These are phyloP conservation scores for Pagrus major DNA, from an alignment of 2,113 vertebrate species.

Conservation along the genomic window DNA sequence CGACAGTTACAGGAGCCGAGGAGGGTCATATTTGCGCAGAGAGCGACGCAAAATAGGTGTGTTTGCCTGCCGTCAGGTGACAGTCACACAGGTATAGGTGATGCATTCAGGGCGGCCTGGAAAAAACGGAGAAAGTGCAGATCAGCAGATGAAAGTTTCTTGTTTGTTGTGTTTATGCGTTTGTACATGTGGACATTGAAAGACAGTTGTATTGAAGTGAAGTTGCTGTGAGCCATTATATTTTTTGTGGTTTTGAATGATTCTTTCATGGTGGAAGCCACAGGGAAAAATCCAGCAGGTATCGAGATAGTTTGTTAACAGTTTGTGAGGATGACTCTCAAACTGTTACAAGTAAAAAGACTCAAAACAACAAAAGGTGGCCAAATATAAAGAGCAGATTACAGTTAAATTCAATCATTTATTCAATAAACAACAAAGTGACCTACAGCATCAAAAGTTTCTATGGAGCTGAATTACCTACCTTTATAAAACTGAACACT, in stretches of 20 bases:
- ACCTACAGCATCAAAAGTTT: not conserved
- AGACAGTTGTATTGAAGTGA: not conserved
- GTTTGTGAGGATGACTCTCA: not conserved
- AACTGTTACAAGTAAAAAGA: not conserved
- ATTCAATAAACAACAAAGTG: not conserved
- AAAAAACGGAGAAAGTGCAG: not conserved
- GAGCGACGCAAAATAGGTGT: slow-evolving; percentile 24
- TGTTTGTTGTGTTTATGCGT: not conserved
- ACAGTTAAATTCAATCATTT: not conserved
- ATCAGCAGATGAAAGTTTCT: not conserved
- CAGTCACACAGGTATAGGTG: slow-evolving; percentile 72
- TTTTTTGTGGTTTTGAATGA: not conserved
- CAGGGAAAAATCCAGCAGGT: not conserved
- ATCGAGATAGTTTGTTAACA: not conserved
- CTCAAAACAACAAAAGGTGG: not conserved
- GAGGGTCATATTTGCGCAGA: slow-evolving; percentile 33
- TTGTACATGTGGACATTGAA: not conserved
- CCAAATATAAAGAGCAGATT: not conserved
- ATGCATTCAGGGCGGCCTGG: slow-evolving; percentile 41
- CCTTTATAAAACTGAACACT: not conserved
- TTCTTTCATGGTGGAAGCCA: not conserved
- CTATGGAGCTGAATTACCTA: not conserved
- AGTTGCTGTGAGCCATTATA: not conserved
- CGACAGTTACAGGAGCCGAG: slow-evolving; percentile 45
- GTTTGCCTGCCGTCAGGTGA: slow-evolving; percentile 69